phyloP scores from a whole-genome alignment of 2,797 vertebrate genomes.

The Myripristis jacobus region DNA sequence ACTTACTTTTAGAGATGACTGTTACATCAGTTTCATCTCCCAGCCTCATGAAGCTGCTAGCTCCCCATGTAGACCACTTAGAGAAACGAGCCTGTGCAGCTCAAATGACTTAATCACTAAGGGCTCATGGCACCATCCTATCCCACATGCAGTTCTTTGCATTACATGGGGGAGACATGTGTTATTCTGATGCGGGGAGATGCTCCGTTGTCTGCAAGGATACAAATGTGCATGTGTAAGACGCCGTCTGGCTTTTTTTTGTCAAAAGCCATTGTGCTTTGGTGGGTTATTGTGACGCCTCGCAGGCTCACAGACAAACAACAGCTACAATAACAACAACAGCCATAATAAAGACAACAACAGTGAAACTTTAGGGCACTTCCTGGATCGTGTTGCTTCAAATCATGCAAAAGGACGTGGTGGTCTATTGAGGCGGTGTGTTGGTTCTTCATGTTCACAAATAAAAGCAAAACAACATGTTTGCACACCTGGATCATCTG shows the following conservation, averaged over 20 bases:
- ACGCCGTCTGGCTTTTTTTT: slow-evolving; percentile 4
- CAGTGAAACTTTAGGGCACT: slow-evolving; percentile 16
- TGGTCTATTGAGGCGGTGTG: slow-evolving; percentile 8
- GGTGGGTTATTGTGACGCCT: slow-evolving; percentile 6
- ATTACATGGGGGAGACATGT: background rate
- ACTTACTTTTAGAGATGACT: background rate
- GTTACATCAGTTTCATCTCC: background rate
- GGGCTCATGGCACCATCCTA: background rate
- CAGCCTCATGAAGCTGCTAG: background rate
- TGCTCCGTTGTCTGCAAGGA: slow-evolving; percentile 27
- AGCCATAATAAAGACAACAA: background rate
- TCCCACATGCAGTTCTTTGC: slow-evolving; percentile 6
- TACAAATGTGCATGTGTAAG: slow-evolving; percentile 22
- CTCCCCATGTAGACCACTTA: background rate
- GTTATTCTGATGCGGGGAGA: background rate
- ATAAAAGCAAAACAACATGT: too few relatives aligned
- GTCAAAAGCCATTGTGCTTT: slow-evolving; percentile 40
- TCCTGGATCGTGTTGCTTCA: slow-evolving; percentile 8
- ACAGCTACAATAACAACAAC: background rate
- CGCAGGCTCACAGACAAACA: background rate
- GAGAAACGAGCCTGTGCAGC: background rate
- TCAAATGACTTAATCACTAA: background rate
- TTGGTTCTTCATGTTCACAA: slow-evolving; percentile 3
- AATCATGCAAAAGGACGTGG: slow-evolving; percentile 4
- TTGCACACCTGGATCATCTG: too few relatives aligned